Percentiles rank a stretch among this genome's conserved stretches.
These are phyloP conservation scores for Zygaena filipendulae DNA, from an alignment of 2,888 invertebrate species.

Conservation along the genomic window DNA sequence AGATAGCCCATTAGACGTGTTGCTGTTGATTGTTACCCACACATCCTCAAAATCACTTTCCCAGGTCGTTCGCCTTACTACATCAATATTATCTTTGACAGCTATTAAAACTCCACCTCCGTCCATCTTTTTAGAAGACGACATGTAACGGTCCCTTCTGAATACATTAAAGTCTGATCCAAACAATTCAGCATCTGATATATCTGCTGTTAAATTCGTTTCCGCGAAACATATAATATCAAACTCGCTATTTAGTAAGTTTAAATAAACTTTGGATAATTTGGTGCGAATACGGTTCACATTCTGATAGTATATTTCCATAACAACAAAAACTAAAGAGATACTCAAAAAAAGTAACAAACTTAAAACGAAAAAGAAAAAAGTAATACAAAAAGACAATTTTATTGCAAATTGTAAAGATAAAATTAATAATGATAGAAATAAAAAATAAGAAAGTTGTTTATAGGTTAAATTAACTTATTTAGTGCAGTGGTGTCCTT, in stretches of 20 bases:
- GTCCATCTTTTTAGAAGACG: slow-evolving; percentile 4
- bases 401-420: no score
- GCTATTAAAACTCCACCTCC: slow-evolving; percentile 5
- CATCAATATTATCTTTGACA: no score
- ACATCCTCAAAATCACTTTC: no score
- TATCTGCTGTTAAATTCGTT: slow-evolving; percentile 2
- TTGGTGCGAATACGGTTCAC: slow-evolving; percentile 7
- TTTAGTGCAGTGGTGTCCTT: slow-evolving; percentile 4
- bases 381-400: no score
- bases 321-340: neutral
- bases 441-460: no score
- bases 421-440: no score
- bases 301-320: slow-evolving; percentile 9
- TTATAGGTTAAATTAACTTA: slow-evolving; percentile 3
- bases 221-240: slow-evolving; percentile 8
- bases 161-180: slow-evolving; percentile 5
- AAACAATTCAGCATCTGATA: slow-evolving; percentile 5
- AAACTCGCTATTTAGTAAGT: slow-evolving; percentile 2
- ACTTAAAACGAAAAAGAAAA: no score
- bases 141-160: slow-evolving; percentile 4
- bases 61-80: no score
- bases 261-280: slow-evolving; percentile 4
- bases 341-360: no score
- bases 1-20: no score
- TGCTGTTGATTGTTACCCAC: no score